Base-by-base conservation (phyloP, 2,797 vertebrate genomes). In the Bovichtus variegatus region DNA sequence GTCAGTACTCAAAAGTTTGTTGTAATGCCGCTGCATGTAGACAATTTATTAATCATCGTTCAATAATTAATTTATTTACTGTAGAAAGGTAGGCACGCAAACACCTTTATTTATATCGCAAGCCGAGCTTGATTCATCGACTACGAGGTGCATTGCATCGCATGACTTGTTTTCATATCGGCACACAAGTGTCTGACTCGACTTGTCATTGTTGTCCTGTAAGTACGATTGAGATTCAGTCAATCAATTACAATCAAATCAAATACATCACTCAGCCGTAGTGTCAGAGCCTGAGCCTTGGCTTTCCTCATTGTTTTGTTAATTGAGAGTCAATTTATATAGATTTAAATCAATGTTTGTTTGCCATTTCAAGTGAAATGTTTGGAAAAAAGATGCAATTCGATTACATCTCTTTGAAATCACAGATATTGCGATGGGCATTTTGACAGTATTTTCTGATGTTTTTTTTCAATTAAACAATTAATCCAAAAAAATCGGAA, bases 21-120 rank as follows among this genome's bases (percentile, higher is more conserved):
- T 71, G 68, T 43, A 64, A 76, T 44, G 60, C 38, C 2, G n/a
- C 46, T 58, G 19, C 21, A 4, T 58, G 12, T 50, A 19, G 31
- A 31, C 31, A 9, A 34, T 53, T 85, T 70, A 59, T 81, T 58
- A 53, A 34, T 50, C 10, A 36, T 23, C 11, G 10, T 23, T 53
- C 21, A 34, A 38, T 27, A 31, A 25, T 58, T 23, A 18, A 27
- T 67, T 43, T 0, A 21, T 40, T 41, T 18, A 19, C 11, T 59
- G 21, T 9, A 23, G 10, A 13, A 18, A 5, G 6, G n/a, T 12
- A 23, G 8, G 18, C 3, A 23, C 15, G 31, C 6, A 70, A 65
- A 50, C 49, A 65, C 8, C 25, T 70, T 53, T 36, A 60, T 61
- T 49, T 21, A 78, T 3, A n/a, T 49, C 61, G 25, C 7, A 58